Base-by-base conservation (phyloP, 2,888 invertebrate genomes). In the Conomelus anceps region DNA sequence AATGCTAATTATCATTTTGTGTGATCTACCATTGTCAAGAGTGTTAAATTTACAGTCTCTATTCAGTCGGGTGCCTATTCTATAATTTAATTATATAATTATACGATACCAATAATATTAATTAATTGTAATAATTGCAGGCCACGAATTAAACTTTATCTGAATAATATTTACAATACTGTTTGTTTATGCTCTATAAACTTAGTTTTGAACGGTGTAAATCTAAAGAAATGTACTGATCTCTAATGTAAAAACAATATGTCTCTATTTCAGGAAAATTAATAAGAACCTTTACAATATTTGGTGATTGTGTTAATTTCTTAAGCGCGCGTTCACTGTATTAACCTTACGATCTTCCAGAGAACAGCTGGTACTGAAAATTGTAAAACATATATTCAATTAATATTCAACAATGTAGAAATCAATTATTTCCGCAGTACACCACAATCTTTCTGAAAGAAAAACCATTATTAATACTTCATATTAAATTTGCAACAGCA, bases 311-410 rank as follows among this genome's bases (percentile, higher is more conserved):
- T 13, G 34, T 34, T 34, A 13, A 63, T 4, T 63, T n/a, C n/a
- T n/a, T 63, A 13, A n/a, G 63, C 63, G n/a, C 20, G n/a, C 63
- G 11, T 63, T 63, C n/a, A n/a, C n/a, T 63, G 63, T 85, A 86
- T 23, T 34, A 89, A 89, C 23, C 90, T 92, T 93, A 93, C 91
- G 93, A 93, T 92, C 93, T 93, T 92, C 93, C 93, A 91, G 93
- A 93, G 93, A 94, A 93, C 91, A 94, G 92, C 92, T 94, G 93
- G 92, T 93, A 93, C 94, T 94, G 94, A 63, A 91, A 91, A 91
- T 90, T 88, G 29, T 85, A 94, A 93, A 92, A 92, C 90, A 84
- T 6, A 85, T 22, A 89, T 88, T 88, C 86, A 87, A 89, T 84
- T 86, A 23, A 1, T 13, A 87, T 29, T 20, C 23, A 86, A 23